Percentiles rank a stretch among this genome's conserved stretches.
phyloP scores from a whole-genome alignment of 2,888 invertebrate genomes.

The Xestia sexstrigata region DNA sequence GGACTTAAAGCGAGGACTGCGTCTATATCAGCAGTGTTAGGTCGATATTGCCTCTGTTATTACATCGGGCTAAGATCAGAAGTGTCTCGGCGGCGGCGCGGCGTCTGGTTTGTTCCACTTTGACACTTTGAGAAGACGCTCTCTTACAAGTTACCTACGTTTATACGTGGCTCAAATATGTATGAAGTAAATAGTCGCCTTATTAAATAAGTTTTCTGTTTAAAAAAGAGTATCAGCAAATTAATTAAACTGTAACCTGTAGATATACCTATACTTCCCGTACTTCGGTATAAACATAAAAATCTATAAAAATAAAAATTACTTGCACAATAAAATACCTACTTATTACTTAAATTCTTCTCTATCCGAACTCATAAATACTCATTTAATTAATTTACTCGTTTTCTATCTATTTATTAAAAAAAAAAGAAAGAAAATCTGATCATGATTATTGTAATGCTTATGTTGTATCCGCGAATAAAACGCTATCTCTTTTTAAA shows the following conservation, averaged over 20 bases:
- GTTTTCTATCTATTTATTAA: too few relatives aligned
- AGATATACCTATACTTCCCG: too few relatives aligned
- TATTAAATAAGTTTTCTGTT: not conserved
- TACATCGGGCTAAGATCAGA: constrained; percentile 62
- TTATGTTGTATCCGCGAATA: not conserved
- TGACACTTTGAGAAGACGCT: not conserved
- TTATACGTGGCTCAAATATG: not conserved
- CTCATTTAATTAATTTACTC: too few relatives aligned
- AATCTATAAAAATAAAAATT: too few relatives aligned
- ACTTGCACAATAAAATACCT: too few relatives aligned
- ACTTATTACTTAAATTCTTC: too few relatives aligned
- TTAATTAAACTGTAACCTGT: too few relatives aligned
- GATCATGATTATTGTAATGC: too few relatives aligned
- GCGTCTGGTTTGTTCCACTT: constrained; percentile 39
- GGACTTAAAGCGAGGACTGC: constrained; percentile 35
- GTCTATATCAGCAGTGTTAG: constrained; percentile 45
- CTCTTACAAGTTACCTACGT: not conserved
- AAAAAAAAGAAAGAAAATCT: too few relatives aligned
- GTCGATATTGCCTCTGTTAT: constrained; percentile 60
- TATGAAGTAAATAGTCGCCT: not conserved
- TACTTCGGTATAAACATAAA: not conserved
- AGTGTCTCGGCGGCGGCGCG: constrained; percentile 47
- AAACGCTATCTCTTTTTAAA: constrained; percentile 51
- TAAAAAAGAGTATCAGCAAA: too few relatives aligned
- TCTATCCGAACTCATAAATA: too few relatives aligned